Percentiles rank a stretch among this genome's conserved stretches.
phyloP scores from a whole-genome alignment of 2,888 invertebrate species.

The Brenthis ino region DNA sequence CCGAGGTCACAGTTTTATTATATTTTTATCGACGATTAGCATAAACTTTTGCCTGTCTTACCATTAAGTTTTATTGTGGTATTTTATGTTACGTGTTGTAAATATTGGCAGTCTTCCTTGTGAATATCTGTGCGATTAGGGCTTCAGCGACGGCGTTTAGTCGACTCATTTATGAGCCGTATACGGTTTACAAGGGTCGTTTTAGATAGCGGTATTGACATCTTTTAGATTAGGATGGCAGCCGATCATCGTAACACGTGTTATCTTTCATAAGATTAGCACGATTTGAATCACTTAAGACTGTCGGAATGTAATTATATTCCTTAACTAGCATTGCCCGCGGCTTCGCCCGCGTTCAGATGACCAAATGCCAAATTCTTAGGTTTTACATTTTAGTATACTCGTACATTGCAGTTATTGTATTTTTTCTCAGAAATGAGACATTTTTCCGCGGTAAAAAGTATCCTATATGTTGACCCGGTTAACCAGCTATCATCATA shows the following conservation, averaged over 20 bases:
- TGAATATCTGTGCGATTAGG: constrained; percentile 60
- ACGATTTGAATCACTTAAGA: constrained; percentile 18
- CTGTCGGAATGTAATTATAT: too few relatives aligned
- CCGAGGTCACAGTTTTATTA: constrained; percentile 59
- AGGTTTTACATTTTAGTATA: too few relatives aligned
- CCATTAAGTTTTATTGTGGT: constrained; percentile 66
- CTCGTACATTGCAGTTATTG: too few relatives aligned
- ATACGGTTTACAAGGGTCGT: constrained; percentile 67
- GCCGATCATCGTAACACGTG: constrained; percentile 50
- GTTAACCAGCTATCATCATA: too few relatives aligned
- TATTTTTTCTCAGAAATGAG: too few relatives aligned
- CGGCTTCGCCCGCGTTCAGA: too few relatives aligned
- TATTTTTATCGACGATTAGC: constrained; percentile 66
- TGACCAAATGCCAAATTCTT: too few relatives aligned
- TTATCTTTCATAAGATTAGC: constrained; percentile 61
- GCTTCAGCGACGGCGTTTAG: constrained; percentile 58
- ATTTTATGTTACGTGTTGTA: constrained; percentile 63
- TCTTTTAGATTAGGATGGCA: constrained; percentile 63
- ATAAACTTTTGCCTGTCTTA: constrained; percentile 61
- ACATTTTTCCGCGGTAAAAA: too few relatives aligned
- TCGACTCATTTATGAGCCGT: constrained; percentile 71
- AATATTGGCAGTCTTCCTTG: constrained; percentile 64
- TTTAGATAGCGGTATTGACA: constrained; percentile 72
- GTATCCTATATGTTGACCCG: too few relatives aligned
- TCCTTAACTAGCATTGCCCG: too few relatives aligned